Conservation (phyloP, 2,797 vertebrate genomes). For the Hipposideros larvatus region DNA sequence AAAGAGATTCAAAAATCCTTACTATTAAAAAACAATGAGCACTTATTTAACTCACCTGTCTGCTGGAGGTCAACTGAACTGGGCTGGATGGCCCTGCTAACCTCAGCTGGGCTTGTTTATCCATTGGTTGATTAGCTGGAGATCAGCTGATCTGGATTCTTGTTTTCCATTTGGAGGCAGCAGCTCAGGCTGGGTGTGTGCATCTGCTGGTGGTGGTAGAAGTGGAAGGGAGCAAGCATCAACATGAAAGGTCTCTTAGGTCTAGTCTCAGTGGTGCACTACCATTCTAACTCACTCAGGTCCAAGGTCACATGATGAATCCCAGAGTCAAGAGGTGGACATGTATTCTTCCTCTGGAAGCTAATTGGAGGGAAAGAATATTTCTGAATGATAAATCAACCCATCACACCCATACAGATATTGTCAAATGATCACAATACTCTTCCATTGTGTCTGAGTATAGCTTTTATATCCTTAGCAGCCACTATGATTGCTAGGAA, state of each 20-base stretch:
- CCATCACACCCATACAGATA: neutral
- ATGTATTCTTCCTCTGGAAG: neutral
- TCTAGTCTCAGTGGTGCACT: neutral
- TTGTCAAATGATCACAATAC: neutral
- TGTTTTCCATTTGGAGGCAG: neutral
- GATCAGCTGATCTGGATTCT: neutral
- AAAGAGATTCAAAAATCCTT: neutral
- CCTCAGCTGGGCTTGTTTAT: neutral
- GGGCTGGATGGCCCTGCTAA: neutral
- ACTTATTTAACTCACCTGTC: neutral
- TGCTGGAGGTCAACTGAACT: neutral
- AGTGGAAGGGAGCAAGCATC: neutral
- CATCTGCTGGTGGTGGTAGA: neutral
- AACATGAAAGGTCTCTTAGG: neutral
- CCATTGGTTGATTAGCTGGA: neutral
- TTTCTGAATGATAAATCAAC: neutral
- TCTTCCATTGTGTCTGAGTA: neutral
- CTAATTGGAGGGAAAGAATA: neutral
- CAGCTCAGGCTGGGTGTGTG: neutral
- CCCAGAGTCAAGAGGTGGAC: neutral
- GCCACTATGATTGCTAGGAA: neutral
- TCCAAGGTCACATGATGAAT: neutral
- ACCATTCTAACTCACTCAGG: neutral
- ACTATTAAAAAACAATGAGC: neutral
- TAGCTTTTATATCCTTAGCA: neutral